These are phyloP conservation scores for Thera obeliscata DNA, from an alignment of 2,888 invertebrate species.

Conservation along the genomic window DNA sequence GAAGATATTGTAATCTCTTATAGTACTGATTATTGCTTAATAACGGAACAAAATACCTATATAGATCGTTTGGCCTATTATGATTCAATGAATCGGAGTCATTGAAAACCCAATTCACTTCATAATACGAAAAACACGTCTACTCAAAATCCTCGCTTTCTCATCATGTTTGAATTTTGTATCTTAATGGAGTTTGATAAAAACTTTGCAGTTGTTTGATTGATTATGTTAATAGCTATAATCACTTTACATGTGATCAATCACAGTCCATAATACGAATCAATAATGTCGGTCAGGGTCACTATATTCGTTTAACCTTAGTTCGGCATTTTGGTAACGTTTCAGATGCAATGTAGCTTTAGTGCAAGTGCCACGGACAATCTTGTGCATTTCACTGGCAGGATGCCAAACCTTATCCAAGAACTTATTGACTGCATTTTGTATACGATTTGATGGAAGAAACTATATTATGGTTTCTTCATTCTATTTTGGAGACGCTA, in stretches of 20 bases:
- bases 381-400: conserved; percentile 12
- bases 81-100: no score
- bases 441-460: conserved; percentile 1
- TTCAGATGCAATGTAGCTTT: background rate
- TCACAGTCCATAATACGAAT: conserved; percentile 3
- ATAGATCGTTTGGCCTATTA: no score
- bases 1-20: background rate
- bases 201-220: background rate
- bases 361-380: conserved; percentile 12
- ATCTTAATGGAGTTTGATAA: no score
- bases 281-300: conserved; percentile 18
- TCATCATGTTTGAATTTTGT: no score
- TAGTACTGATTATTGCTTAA: no score
- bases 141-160: no score
- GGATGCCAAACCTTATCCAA: conserved; percentile 3
- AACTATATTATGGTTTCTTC: background rate
- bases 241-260: conserved; percentile 1
- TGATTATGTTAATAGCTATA: background rate
- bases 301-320: conserved; percentile 14
- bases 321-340: conserved; percentile 13
- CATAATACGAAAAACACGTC: no score
- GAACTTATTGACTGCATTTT: conserved; percentile 11
- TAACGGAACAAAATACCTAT: no score
- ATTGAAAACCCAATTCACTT: no score
- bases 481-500: background rate